These are phyloP conservation scores for Manacus vitellinus DNA, from an alignment of 2,113 vertebrate species.

Conservation along the genomic window DNA sequence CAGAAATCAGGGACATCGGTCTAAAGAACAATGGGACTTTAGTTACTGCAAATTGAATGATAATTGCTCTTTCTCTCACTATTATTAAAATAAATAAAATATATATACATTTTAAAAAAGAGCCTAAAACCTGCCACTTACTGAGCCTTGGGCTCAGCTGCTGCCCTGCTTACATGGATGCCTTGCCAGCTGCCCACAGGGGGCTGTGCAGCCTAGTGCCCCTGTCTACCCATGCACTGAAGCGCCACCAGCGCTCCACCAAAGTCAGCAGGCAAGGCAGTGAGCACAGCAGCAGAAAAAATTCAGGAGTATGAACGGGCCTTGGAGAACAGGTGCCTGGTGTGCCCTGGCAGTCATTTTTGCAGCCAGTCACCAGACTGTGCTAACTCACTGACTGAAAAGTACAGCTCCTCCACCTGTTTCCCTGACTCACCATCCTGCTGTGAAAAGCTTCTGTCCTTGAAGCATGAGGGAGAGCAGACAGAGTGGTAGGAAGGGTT, in stretches of 20 bases:
- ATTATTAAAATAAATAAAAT: neutral
- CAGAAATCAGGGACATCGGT: neutral
- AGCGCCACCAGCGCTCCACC: neutral
- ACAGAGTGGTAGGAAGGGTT: rapidly evolving
- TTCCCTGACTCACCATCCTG: neutral
- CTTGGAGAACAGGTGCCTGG: neutral
- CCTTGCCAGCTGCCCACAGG: neutral
- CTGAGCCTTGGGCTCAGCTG: neutral
- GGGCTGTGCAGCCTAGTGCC: rapidly evolving
- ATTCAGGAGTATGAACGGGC: rapidly evolving
- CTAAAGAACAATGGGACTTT: neutral
- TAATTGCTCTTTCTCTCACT: neutral
- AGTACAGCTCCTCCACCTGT: rapidly evolving
- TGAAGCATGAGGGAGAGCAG: rapidly evolving
- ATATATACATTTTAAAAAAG: rapidly evolving
- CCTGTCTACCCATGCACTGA: rapidly evolving
- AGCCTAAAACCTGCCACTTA: neutral
- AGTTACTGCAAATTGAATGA: neutral
- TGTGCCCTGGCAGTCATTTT: neutral
- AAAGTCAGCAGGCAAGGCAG: neutral
- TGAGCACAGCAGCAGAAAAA: neutral
- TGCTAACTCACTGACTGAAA: rapidly evolving
- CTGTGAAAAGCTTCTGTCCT: rapidly evolving
- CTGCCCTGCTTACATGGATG: neutral
- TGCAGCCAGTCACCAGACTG: neutral